Conservation (phyloP, 2,113 vertebrate genomes). For the Parus major region DNA sequence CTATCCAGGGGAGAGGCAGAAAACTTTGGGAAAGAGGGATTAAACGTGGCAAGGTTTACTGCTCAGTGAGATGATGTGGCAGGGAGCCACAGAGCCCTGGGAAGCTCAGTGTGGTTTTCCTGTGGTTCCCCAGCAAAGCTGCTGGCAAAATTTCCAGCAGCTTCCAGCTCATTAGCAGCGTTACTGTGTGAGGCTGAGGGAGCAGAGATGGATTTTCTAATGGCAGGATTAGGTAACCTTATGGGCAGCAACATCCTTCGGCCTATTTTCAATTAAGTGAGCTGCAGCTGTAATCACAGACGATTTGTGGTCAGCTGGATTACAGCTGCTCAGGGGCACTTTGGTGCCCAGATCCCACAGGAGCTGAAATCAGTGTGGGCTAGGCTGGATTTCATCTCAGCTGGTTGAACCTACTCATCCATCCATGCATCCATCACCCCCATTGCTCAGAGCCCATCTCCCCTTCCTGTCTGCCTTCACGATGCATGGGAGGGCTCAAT, state of each 20-base stretch:
- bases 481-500: neutral
- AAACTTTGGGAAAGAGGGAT: neutral
- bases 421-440: neutral
- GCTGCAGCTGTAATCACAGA: slow-evolving; percentile 48
- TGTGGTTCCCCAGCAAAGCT: neutral
- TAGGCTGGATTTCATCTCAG: neutral
- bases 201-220: slow-evolving; percentile 31
- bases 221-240: slow-evolving; percentile 42
- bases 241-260: neutral
- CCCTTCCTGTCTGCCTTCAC: neutral
- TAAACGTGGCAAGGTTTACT: neutral
- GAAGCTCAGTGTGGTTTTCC: neutral
- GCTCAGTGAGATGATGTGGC: neutral
- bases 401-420: neutral
- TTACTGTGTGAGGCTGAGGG: neutral
- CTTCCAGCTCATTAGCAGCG: neutral
- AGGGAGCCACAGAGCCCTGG: neutral
- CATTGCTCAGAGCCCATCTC: neutral
- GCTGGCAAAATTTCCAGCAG: neutral
- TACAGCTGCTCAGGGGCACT: slow-evolving; percentile 26
- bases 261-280: slow-evolving; percentile 38
- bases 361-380: neutral
- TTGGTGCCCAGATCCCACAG: neutral
- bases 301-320: slow-evolving; percentile 38
- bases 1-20: neutral